Percentiles rank a stretch among this genome's conserved stretches.
phyloP scores from a whole-genome alignment of 2,113 vertebrate species.

The Phasianus colchicus region DNA sequence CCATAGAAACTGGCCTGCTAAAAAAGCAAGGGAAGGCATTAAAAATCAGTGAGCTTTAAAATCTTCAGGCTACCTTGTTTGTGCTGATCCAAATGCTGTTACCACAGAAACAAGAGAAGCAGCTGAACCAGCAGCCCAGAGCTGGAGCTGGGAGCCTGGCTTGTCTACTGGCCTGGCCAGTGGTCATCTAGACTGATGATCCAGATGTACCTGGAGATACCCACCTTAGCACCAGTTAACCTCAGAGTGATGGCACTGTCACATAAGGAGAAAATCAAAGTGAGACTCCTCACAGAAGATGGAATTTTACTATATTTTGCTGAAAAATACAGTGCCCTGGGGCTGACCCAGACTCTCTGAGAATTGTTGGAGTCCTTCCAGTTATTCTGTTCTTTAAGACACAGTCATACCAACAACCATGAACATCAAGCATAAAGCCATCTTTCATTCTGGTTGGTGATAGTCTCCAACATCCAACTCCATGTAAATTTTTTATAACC shows the following conservation, averaged over 20 bases:
- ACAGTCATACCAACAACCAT: background rate
- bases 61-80: constrained; percentile 35
- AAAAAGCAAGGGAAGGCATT: constrained; percentile 47
- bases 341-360: background rate
- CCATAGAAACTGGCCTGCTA: constrained; percentile 61
- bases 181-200: background rate
- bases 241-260: background rate
- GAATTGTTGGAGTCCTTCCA: background rate
- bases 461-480: background rate
- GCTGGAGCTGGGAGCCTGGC: background rate
- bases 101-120: constrained; percentile 64
- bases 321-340: background rate
- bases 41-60: constrained; percentile 45
- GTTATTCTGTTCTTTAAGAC: background rate
- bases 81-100: constrained; percentile 58
- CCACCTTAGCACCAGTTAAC: background rate
- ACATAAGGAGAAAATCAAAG: rapidly evolving
- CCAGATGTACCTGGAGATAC: background rate
- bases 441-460: background rate
- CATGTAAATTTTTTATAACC: background rate
- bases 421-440: background rate
- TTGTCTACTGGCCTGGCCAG: rapidly evolving
- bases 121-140: background rate
- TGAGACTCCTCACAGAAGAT: background rate
- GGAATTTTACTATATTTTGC: background rate